phyloP scores from a whole-genome alignment of 1,140 invertebrate genomes.

The Plectrocnemia conspersa region DNA sequence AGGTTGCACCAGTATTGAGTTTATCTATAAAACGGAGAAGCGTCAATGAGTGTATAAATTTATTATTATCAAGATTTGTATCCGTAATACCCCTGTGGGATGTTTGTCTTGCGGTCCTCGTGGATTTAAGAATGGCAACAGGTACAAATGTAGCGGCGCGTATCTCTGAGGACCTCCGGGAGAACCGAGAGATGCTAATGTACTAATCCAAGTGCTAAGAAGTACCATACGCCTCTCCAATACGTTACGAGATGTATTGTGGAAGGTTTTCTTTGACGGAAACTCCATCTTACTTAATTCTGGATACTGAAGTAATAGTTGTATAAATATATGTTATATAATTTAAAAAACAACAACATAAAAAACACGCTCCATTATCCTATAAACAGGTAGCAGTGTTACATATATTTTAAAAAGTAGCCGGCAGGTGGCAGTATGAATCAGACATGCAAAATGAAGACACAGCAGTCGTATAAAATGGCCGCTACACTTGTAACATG shows the following conservation, averaged over 20 bases:
- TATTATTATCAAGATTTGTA: constrained; percentile 2
- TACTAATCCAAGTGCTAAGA: constrained; percentile 78
- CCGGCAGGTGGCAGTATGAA: too few species aligned
- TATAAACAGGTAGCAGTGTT: too few species aligned
- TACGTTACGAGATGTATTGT: constrained; percentile 84
- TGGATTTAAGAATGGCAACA: constrained; percentile 29
- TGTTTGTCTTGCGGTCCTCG: constrained; percentile 27
- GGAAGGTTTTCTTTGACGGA: constrained; percentile 90
- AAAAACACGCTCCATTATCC: too few species aligned
- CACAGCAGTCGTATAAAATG: too few species aligned
- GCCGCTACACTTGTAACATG: too few species aligned
- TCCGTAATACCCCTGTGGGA: not conserved
- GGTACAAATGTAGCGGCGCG: constrained; percentile 22
- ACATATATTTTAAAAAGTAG: too few species aligned
- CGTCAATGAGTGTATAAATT: not conserved
- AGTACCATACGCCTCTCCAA: constrained; percentile 81
- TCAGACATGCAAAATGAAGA: too few species aligned
- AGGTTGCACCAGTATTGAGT: constrained; percentile 71
- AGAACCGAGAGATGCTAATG: constrained; percentile 40
- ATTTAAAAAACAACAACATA: too few species aligned
- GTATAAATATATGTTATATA: too few species aligned
- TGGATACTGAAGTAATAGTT: constrained; percentile 62
- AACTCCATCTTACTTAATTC: constrained; percentile 75
- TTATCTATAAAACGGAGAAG: constrained; percentile 54
- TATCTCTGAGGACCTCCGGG: constrained; percentile 27